These are phyloP conservation scores for Vidua chalybeata DNA, from an alignment of 2,113 vertebrate species.

Conservation along the genomic window DNA sequence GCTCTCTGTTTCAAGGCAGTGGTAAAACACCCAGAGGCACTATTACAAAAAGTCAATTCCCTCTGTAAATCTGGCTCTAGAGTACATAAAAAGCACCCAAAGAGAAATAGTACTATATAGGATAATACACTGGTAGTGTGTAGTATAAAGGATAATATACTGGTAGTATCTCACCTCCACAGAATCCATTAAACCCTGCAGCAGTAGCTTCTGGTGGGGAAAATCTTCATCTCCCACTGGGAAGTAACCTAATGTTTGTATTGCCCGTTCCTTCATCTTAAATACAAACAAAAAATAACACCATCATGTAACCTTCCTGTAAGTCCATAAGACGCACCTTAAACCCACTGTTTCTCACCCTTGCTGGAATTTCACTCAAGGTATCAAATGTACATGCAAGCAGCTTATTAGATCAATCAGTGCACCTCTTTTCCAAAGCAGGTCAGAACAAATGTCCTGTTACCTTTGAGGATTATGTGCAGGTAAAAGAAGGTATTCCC, in stretches of 20 bases:
- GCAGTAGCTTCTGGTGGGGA: slow-evolving; percentile 90
- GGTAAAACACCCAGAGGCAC: neutral
- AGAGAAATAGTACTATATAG: neutral
- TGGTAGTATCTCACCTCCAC: slow-evolving; percentile 85
- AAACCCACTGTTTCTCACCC: neutral
- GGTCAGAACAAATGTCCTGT: neutral
- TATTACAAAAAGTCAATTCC: neutral
- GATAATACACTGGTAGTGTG: neutral
- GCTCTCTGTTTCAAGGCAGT: neutral
- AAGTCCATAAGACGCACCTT: neutral
- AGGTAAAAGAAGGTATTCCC: neutral
- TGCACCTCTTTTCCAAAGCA: neutral
- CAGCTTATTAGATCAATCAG: neutral
- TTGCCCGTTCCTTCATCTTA: slow-evolving; percentile 95
- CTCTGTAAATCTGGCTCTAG: neutral
- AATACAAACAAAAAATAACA: slow-evolving; percentile 30
- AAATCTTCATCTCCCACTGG: slow-evolving; percentile 94
- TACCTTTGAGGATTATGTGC: neutral
- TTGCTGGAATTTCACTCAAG: neutral
- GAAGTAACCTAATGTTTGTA: slow-evolving; percentile 94
- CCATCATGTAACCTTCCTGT: neutral
- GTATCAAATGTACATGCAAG: neutral
- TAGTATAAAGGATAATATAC: neutral
- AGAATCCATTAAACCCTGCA: slow-evolving; percentile 98
- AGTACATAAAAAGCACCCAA: neutral